Evolutionary conservation across 2,113 vertebrate species (phyloP).

Genomic region (Notiomystis cincta): DNA sequence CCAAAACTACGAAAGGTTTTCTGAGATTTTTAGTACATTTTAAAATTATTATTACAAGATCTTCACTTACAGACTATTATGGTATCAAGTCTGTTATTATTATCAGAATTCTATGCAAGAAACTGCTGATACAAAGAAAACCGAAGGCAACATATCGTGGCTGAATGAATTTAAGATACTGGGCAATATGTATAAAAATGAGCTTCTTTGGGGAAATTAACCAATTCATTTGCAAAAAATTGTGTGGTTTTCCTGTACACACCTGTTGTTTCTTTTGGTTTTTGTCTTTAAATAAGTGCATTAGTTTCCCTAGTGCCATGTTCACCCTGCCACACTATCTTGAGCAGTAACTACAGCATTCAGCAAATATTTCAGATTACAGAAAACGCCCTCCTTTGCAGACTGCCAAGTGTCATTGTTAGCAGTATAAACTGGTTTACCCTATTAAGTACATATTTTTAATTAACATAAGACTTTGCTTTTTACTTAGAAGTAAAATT

Average conservation of each 20-base stretch:
- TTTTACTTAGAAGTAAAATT: not conserved
- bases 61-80: not conserved
- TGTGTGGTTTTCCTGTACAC: not conserved
- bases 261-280: not conserved
- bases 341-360: not conserved
- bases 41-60: not conserved
- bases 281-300: not conserved
- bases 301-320: not conserved
- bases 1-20: not conserved
- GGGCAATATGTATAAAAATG: not conserved
- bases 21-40: not conserved
- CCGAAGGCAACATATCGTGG: not conserved
- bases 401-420: not conserved
- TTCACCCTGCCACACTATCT: not conserved
- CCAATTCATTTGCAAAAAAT: not conserved
- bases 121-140: not conserved
- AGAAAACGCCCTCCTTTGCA: not conserved
- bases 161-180: not conserved
- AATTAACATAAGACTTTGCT: too few relatives aligned
- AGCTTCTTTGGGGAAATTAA: not conserved
- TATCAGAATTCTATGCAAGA: not conserved
- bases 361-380: not conserved
- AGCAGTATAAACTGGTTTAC: not conserved
- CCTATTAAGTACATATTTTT: not conserved
- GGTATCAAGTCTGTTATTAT: not conserved